Evolutionary conservation across 92 coral and sea anemone genomes (phyloP), one percentile per base, ranked within the genome.

Genomic region (Phenganax stokvisi): DNA sequence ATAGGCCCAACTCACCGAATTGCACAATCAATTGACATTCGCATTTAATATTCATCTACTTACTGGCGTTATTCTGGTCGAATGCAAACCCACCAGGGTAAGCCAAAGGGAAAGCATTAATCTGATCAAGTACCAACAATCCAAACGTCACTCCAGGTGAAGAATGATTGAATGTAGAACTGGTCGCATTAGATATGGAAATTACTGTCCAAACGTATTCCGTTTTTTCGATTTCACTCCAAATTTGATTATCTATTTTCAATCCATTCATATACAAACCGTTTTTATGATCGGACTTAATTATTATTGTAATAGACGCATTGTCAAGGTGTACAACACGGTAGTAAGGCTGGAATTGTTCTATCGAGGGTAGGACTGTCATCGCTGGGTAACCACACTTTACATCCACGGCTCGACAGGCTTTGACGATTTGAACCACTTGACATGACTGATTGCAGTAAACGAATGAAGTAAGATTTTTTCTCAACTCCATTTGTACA

Each of bases 371-470:
- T 11, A 71, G 56, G n/a, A 54, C 17, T 47, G 51, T 10, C 76
- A 71, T 71, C 17, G 28, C 56, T 6, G 17, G 7, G 12, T 71
- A 10, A 7, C 28, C 57, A 12, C 57, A 10, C 11, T 6, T 11
- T 31, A 47, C 44, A 10, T 37, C 27, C 7, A 15, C 17, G 9
- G 25, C 27, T 44, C 51, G 12, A 12, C 56, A 53, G 55, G n/a
- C 76, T n/a, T 4, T 71, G 31, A 71, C 16, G 17, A 30, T 30
- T 1, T 71, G 76, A 17, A 71, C 16, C 76, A 71, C 76, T 51
- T 71, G 76, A 71, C 76, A 71, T 54, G 76, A 55, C 37, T 71
- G 31, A 71, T 16, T 71, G 37, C 76, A 71, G n/a, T 71, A 15
- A 9, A 71, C 28, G 31, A 71, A 71, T 6, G 76, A 71, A 71